A percentile compares a stretch with the other conserved stretches of the same genome.
Conservation (phyloP, 1,140 invertebrate species). For the Platorchestia sp. region DNA sequence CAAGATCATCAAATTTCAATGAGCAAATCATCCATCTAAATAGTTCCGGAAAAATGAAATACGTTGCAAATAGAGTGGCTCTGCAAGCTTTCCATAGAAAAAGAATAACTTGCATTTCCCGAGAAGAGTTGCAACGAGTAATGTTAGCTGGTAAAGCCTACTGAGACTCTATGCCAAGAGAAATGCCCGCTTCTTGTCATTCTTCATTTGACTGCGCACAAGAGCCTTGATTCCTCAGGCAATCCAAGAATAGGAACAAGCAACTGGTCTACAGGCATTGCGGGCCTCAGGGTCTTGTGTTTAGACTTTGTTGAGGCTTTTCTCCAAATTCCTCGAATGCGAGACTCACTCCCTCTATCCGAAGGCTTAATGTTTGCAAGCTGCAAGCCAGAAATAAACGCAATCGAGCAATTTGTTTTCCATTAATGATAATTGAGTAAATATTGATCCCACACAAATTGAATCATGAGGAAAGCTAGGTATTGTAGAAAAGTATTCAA, state of each 20-base stretch:
- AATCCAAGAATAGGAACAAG: neutral
- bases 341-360: neutral
- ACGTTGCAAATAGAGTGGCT: neutral
- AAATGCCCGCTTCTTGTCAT: neutral
- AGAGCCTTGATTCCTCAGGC: neutral
- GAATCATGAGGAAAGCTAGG: neutral
- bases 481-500: neutral
- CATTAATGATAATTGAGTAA: neutral
- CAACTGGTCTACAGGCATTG: neutral
- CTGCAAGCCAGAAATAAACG: neutral
- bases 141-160: neutral
- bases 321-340: neutral
- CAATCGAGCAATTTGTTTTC: neutral
- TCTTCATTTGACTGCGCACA: conserved; percentile 12
- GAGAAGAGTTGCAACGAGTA: neutral
- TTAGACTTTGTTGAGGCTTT: neutral
- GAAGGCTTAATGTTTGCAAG: neutral
- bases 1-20: neutral
- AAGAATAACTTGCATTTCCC: neutral
- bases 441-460: neutral
- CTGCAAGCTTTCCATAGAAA: neutral
- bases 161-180: neutral
- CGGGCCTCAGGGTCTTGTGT: neutral
- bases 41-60: neutral
- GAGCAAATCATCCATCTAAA: neutral